Conservation (phyloP, 2,888 invertebrate species). For the Ophion ventricosus region DNA sequence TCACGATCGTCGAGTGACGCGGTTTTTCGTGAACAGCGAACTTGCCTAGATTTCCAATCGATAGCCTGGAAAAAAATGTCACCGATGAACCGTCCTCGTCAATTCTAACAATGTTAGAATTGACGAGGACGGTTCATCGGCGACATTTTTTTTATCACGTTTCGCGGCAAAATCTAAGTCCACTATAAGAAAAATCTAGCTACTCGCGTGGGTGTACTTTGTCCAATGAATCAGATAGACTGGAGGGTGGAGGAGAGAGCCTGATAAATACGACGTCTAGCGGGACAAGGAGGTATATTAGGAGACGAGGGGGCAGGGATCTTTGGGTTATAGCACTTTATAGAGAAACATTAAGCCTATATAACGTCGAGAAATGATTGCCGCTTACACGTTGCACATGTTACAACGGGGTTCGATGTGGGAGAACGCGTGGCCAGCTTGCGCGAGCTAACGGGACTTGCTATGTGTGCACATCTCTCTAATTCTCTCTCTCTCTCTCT, state of each 20-base stretch:
- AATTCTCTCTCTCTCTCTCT: conserved; percentile 2
- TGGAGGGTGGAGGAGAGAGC: neutral
- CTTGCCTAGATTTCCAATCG: conserved; percentile 36
- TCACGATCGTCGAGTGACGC: neutral
- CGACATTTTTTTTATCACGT: too few relatives aligned
- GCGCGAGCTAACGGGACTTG: conserved; percentile 61
- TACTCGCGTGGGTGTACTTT: neutral
- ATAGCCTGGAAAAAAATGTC: neutral
- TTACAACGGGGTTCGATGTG: conserved; percentile 39
- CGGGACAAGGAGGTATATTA: conserved; percentile 17
- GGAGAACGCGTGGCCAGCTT: conserved; percentile 61
- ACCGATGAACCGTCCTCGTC: too few relatives aligned
- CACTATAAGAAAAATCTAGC: neutral
- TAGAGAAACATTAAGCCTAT: conserved; percentile 54
- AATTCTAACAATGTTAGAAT: too few relatives aligned
- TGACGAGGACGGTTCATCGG: too few relatives aligned
- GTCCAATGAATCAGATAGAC: neutral
- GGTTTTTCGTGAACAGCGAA: conserved; percentile 14
- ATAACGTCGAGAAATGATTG: conserved; percentile 56
- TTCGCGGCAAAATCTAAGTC: neutral
- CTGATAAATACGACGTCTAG: conserved; percentile 11
- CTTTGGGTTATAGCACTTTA: conserved; percentile 51
- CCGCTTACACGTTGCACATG: conserved; percentile 55
- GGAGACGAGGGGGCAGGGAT: conserved; percentile 27
- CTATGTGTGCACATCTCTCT: conserved; percentile 1